A percentile compares a stretch with the other conserved stretches of the same genome.
These are phyloP conservation scores for Crossaster papposus DNA, from an alignment of 53 echinoderm and acorn worm species.

Conservation along the genomic window DNA sequence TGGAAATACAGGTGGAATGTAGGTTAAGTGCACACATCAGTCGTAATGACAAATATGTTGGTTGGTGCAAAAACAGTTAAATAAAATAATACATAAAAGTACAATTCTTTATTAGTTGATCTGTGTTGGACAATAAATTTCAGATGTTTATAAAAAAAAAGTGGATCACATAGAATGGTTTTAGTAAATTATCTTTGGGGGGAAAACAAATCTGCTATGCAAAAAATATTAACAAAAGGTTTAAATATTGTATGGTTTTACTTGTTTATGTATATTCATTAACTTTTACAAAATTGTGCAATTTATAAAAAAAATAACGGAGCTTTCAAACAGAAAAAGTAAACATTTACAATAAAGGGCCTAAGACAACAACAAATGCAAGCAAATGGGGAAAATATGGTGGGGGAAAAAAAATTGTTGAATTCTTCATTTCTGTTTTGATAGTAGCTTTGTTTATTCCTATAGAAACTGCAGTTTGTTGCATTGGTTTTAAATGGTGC, in stretches of 20 bases:
- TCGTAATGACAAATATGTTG: neutral
- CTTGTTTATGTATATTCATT: slow-evolving; percentile 6
- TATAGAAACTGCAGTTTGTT: neutral
- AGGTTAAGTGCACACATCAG: neutral
- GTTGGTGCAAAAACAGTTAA: neutral
- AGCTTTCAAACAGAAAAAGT: slow-evolving; percentile 31
- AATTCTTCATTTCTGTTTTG: neutral
- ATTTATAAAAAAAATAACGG: slow-evolving; percentile 41
- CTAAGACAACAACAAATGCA: neutral
- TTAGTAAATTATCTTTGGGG: neutral
- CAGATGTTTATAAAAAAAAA: neutral
- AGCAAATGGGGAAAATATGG: neutral
- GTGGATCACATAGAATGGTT: neutral
- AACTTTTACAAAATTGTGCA: slow-evolving; percentile 47
- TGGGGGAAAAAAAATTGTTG: neutral
- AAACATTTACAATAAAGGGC: neutral
- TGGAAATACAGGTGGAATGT: slow-evolving; percentile 14
- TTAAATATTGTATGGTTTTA: neutral
- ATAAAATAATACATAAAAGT: neutral
- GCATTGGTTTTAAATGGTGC: neutral
- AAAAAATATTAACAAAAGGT: slow-evolving; percentile 18
- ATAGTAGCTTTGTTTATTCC: neutral
- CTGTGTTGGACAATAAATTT: neutral
- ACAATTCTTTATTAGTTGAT: neutral
- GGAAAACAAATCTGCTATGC: slow-evolving; percentile 37